Evolutionary conservation across 2,797 vertebrate genomes (phyloP).

Genomic region (Bucorvus abyssinicus): DNA sequence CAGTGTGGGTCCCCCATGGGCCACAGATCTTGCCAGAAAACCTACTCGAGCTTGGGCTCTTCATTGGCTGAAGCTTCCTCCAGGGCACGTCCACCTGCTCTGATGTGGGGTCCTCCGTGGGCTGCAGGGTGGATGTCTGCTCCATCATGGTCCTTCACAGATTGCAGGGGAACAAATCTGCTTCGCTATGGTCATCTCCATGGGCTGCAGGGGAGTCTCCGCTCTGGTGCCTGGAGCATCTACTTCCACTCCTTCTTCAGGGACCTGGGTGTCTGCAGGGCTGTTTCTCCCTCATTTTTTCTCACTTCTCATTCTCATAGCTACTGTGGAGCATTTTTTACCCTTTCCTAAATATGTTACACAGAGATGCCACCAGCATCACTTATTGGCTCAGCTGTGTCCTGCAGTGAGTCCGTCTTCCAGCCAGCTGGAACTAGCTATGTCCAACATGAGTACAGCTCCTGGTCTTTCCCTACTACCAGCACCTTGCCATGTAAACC

Average conservation of each 20-base stretch:
- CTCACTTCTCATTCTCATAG: neutral
- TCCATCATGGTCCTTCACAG: accelerated
- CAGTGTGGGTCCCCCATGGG: neutral
- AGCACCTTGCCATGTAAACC: neutral
- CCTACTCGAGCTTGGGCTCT: neutral
- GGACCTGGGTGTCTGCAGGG: neutral
- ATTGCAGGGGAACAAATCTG: neutral
- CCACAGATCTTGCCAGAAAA: neutral
- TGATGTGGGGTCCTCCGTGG: accelerated
- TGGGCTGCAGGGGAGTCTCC: neutral
- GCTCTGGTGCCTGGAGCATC: accelerated
- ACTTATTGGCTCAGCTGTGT: neutral
- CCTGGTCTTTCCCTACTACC: neutral
- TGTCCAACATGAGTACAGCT: neutral
- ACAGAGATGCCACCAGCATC: neutral
- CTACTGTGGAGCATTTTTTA: neutral
- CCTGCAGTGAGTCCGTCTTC: neutral
- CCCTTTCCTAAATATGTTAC: neutral
- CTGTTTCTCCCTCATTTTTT: neutral
- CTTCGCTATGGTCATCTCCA: accelerated
- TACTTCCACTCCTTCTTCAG: neutral
- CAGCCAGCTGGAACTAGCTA: neutral
- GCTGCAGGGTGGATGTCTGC: neutral
- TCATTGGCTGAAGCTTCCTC: neutral
- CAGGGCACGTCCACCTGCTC: neutral